Evolutionary conservation across 1,140 invertebrate species (phyloP).

Genomic region (Charaxes varanes): DNA sequence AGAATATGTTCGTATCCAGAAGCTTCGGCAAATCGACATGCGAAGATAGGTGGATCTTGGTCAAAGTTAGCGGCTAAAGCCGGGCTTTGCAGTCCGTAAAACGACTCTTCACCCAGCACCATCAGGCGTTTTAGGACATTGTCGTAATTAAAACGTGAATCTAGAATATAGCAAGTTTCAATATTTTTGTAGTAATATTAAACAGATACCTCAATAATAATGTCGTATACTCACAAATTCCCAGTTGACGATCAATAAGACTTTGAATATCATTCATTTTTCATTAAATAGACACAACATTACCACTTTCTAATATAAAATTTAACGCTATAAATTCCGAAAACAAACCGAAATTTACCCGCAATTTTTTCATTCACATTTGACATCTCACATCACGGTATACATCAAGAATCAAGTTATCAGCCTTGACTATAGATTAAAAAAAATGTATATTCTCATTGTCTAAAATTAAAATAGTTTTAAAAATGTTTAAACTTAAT

Average conservation of each 20-base stretch:
- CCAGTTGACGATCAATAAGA: slow-evolving; percentile 67
- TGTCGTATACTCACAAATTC: slow-evolving; percentile 50
- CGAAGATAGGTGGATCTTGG: slow-evolving; percentile 78
- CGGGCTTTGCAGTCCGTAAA: slow-evolving; percentile 68
- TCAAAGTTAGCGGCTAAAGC: slow-evolving; percentile 61
- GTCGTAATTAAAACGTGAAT: slow-evolving; percentile 66
- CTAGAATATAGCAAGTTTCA: slow-evolving; percentile 34
- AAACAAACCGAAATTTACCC: slow-evolving; percentile 27
- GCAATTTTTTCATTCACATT: slow-evolving; percentile 31
- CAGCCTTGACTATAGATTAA: too few relatives aligned
- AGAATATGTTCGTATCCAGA: slow-evolving; percentile 80
- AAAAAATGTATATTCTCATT: too few relatives aligned
- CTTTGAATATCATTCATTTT: slow-evolving; percentile 58
- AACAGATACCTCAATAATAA: slow-evolving; percentile 12
- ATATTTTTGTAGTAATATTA: slow-evolving; percentile 26
- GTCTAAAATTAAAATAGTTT: too few relatives aligned
- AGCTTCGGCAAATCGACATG: slow-evolving; percentile 78
- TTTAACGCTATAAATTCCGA: slow-evolving; percentile 5
- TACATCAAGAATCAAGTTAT: too few relatives aligned
- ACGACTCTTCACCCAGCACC: slow-evolving; percentile 71
- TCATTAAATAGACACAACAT: slow-evolving; percentile 14
- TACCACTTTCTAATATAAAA: too few relatives aligned
- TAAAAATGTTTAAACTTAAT: too few relatives aligned
- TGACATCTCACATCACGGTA: too few relatives aligned
- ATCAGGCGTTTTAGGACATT: slow-evolving; percentile 62